A percentile compares a stretch with the other conserved stretches of the same genome.
Evolutionary conservation across 2,113 vertebrate species (phyloP).

Genomic region (Actenoides lindsayi): DNA sequence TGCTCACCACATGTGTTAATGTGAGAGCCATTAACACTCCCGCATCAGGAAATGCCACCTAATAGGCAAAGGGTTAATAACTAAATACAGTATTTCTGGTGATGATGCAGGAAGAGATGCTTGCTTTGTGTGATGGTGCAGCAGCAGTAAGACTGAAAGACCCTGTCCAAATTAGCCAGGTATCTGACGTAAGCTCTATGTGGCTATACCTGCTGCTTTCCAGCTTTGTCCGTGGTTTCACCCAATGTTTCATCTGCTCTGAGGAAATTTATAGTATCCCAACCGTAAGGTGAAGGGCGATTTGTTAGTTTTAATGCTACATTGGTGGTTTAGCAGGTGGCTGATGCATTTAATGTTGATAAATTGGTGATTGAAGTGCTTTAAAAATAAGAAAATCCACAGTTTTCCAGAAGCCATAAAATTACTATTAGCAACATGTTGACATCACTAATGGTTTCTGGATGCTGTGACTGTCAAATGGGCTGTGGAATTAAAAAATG

Average conservation of each 20-base stretch:
- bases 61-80: constrained; percentile 2
- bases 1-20: constrained; percentile 15
- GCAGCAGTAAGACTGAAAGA: neutral
- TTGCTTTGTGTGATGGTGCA: neutral
- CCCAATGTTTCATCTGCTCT: neutral
- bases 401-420: neutral
- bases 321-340: neutral
- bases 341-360: neutral
- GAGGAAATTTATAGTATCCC: neutral
- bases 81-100: neutral
- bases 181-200: neutral
- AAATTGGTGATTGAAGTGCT: neutral
- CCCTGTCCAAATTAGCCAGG: neutral
- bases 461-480: neutral
- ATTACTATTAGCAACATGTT: neutral
- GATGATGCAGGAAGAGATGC: neutral
- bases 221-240: neutral
- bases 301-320: neutral
- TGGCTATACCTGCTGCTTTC: neutral
- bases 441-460: neutral
- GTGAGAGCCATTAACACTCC: constrained; percentile 27
- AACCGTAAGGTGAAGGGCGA: neutral
- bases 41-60: constrained; percentile 1
- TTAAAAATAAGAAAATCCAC: neutral
- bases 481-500: neutral